Evolutionary conservation across 2,888 invertebrate species (phyloP), one percentile per base, ranked within the genome.

Genomic region (Cryptophagus acutangulus): DNA sequence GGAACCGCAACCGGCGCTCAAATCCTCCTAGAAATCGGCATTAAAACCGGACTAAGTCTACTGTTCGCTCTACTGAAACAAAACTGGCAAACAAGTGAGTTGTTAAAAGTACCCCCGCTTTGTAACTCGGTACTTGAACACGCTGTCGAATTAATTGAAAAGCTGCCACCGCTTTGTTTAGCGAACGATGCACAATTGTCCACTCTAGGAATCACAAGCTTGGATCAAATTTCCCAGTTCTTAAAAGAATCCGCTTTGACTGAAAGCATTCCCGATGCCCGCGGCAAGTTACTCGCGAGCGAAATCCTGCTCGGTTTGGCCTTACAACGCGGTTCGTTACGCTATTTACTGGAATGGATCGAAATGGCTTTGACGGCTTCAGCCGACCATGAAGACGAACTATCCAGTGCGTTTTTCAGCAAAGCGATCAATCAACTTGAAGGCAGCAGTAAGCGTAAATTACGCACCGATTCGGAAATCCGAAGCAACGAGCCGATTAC

Each of bases 291-390:
- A 10, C 52, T 71, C 16, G 69, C 72, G 1, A 64, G 67, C 16
- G 78, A 80, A 62, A 63, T 80, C 36, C 65, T 79, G 47, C 59
- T 80, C 28, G 71, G 74, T 3, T 55, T 81, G 26, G 75, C 77
- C 9, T 62, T 77, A 17, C 80, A 80, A 66, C 61, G 79, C 48
- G 79, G 79, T 12, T 76, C 77, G 8, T 66, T 80, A 13, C 63
- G 76, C 28, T 75, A 75, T 58, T 61, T 80, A 14, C 62, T 81
- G 31, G 77, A 79, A 54, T 81, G 80, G 80, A 73, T 80, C 33
- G 74, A 77, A 45, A 72, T 78, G 72, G 77, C 78, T 8, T 64
- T 79, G 33, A 67, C 70, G 33, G 67, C 66, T 4, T 59, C 64
- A 45, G 9, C 6, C 12, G 13, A 34, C 45, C 28, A 46, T 59